Evolutionary conservation across 2,113 vertebrate species (phyloP).

Genomic region (Brachionichthys hirsutus): DNA sequence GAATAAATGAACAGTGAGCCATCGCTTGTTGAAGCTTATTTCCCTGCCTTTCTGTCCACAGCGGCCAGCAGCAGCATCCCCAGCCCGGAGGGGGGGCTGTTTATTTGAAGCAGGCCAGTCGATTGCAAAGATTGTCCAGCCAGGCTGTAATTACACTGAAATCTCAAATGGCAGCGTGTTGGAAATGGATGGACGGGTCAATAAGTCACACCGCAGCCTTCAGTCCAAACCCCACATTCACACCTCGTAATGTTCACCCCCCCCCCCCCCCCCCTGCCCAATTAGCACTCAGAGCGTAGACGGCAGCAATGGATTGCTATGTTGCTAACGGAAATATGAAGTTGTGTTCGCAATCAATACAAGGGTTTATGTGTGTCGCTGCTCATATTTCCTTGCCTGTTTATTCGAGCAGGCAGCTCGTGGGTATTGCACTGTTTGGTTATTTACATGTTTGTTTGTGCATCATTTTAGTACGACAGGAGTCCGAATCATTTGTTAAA

Average conservation of each 20-base stretch:
- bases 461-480: too few species aligned
- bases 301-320: constrained; percentile 77
- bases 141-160: constrained; percentile 82
- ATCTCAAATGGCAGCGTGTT: constrained; percentile 77
- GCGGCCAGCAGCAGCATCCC: constrained; percentile 29
- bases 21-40: constrained; percentile 22
- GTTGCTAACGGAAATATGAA: constrained; percentile 73
- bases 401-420: constrained; percentile 22
- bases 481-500: too few species aligned
- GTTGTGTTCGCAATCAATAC: constrained; percentile 41
- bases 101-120: constrained; percentile 61
- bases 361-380: constrained; percentile 14
- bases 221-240: constrained; percentile 55
- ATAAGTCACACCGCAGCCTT: constrained; percentile 63
- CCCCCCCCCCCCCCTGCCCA: constrained; percentile 49
- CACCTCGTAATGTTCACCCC: constrained; percentile 66
- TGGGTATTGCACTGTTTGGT: constrained; percentile 1
- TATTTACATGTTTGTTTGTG: neutral
- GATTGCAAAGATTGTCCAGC: constrained; percentile 65
- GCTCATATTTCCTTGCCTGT: constrained; percentile 28
- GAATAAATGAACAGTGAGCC: constrained; percentile 33
- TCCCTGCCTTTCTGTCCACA: constrained; percentile 12
- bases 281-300: constrained; percentile 73
- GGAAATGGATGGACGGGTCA: constrained; percentile 67
- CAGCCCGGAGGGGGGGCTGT: constrained; percentile 58